Base-by-base conservation (phyloP, 2,888 invertebrate species). In the Zygaena filipendulae region DNA sequence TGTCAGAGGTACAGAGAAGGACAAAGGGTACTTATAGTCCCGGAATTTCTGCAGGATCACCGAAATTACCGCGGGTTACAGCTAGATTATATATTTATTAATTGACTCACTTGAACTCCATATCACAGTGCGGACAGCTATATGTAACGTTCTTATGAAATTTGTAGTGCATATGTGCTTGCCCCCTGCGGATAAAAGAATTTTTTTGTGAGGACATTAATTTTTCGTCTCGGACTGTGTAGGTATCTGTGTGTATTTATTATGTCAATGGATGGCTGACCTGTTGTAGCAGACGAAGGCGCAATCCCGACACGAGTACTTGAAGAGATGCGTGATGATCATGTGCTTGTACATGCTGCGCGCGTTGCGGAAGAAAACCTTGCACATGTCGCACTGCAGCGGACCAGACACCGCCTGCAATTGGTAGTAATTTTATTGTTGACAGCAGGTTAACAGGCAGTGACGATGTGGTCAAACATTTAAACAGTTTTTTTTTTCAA, bases 121-220 rank as follows among this genome's bases (percentile, higher is more conserved):
- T 62, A 21, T 66, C 56, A 37, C 77, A 77, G 29, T 74, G 71
- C 1, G 66, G 64, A 40, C 77, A 77, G 8, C 54, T 46, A 27
- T 74, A 77, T 0, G 63, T 72, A 1, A 77, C 70, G 18, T 77
- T 71, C 25, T 74, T 67, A 30, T 77, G 77, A 62, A 66, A 75
- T 35, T 51, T 58, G 33, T 75, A 72, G 33, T 77, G 77, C 42
- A 57, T 54, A 14, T 59, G 54, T 5, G 74, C 72, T 51, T 70
- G 71, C 22, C 62, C 59, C 36, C 77, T 77, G 60, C 5, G 43
- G 26, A 25, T 13, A 24, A 21, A 23, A 16, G 4, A 8, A 8
- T 18, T 18, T 18, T n/a, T n/a, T n/a, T n/a, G n/a, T n/a, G n/a
- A n/a, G 5, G 18, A 18, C 5, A 18, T 6, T 18, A n/a, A n/a